phyloP scores from a whole-genome alignment of 2,797 vertebrate species.

The Dallia pectoralis region DNA sequence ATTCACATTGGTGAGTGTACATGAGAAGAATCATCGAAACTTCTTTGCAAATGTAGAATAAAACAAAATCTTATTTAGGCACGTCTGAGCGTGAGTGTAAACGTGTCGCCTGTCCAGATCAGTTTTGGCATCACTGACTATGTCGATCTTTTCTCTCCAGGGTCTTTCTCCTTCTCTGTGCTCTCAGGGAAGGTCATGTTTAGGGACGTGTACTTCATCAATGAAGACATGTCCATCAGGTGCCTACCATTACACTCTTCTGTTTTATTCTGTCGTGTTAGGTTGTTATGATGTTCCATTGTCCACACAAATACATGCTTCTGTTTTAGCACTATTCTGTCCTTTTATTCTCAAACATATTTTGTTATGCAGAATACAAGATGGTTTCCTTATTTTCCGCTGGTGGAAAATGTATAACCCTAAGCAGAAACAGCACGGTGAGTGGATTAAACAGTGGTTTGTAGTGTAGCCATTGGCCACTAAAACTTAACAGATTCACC shows the following conservation, averaged over 20 bases:
- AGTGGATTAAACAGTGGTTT: constrained; percentile 41
- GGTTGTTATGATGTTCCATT: neutral
- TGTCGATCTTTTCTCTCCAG: constrained; percentile 59
- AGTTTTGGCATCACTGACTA: neutral
- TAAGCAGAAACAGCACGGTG: constrained; percentile 97
- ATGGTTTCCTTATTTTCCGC: constrained; percentile 97
- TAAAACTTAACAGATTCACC: neutral
- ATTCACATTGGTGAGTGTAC: constrained; percentile 92
- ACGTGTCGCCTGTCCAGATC: neutral
- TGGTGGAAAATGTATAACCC: constrained; percentile 99
- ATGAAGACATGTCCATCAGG: constrained; percentile 98
- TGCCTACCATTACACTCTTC: constrained; percentile 52
- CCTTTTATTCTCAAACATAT: neutral
- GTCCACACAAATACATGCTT: neutral
- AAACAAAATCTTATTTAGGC: neutral
- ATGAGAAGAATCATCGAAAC: no score
- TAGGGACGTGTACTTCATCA: constrained; percentile 97
- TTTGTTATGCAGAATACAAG: constrained; percentile 86
- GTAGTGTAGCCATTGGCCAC: neutral
- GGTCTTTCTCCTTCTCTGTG: constrained; percentile 97
- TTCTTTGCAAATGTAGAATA: no score
- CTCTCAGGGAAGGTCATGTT: constrained; percentile 99
- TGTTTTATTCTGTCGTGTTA: neutral
- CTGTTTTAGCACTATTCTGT: neutral
- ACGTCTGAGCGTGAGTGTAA: neutral